Conservation (phyloP, 2,113 vertebrate genomes). For the Triplophysa tibetana region DNA sequence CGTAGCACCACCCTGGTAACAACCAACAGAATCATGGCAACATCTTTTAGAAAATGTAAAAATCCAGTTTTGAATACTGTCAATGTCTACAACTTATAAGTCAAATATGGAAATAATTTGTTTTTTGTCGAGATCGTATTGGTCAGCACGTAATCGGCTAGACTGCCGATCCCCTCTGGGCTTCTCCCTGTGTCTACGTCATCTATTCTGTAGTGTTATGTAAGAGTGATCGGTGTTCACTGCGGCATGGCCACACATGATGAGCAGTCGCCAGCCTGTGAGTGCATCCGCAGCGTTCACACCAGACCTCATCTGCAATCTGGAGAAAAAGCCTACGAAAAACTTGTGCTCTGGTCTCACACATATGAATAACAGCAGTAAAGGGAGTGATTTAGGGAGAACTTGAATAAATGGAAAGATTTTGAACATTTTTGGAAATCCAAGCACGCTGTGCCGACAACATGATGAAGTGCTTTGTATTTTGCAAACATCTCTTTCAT, state of each 20-base stretch:
- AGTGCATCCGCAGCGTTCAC: not conserved
- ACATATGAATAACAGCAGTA: not conserved
- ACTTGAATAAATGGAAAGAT: not conserved
- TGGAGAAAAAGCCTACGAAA: not conserved
- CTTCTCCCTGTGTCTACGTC: conserved; percentile 2
- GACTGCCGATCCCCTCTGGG: conserved; percentile 12
- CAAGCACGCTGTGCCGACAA: not conserved
- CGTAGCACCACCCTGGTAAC: not conserved
- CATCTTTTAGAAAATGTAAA: not conserved
- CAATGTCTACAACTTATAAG: too few species aligned
- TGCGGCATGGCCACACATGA: conserved; percentile 32
- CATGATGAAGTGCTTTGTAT: conserved; percentile 15
- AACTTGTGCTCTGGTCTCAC: not conserved
- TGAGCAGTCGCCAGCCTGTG: conserved; percentile 9
- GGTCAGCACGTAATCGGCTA: conserved; percentile 38
- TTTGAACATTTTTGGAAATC: not conserved
- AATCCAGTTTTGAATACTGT: not conserved
- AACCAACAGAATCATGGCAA: not conserved
- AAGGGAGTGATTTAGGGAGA: not conserved
- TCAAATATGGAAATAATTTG: too few species aligned
- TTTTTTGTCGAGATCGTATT: not conserved
- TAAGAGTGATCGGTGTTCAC: conserved; percentile 37
- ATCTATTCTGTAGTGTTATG: conserved; percentile 35
- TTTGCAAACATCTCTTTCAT: not conserved
- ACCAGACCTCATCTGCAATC: not conserved